Base-by-base conservation (phyloP, 2,888 invertebrate species). In the Augochlorella aurata region DNA sequence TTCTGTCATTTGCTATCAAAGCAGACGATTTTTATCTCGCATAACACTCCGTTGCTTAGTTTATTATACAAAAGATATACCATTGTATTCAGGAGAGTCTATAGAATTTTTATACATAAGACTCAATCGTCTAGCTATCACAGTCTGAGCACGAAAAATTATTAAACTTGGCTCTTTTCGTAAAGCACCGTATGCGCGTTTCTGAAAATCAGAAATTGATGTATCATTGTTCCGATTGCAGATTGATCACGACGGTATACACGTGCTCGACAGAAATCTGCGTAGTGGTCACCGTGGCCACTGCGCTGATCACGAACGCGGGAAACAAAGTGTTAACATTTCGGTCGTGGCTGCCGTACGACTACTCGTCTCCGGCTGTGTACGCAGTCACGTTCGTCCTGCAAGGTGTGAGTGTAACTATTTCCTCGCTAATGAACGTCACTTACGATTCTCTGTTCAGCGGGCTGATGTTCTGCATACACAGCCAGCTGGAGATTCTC, bases 391-490 rank as follows among this genome's bases (percentile, higher is more conserved):
- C 58, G 1, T 58, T 24, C 16, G 7, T 58, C 14, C 58, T 24
- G 7, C 58, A 58, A 58, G 24, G 2, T 0, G 24, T 24, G 16
- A 24, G 24, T 14, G 58, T 58, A 16, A 58, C 24, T 1, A 58
- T 58, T 5, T 58, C 58, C 24, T 24, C 61, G 29, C 61, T 24
- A 24, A 29, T 61, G 61, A 29, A 61, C 61, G 61, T 61, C 29
- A 16, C 61, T 14, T 61, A 61, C 29, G 61, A 61, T 24, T 16
- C 61, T 29, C 61, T 61, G 29, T 61, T 61, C 61, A 61, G 61
- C 16, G 61, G 61, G 8, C 16, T 61, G 24, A 61, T 61, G 61
- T 61, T 61, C 61, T 61, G 61, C 29, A 29, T 61, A 61, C 10
- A 61, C 61, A 61, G 61, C 16, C 61, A 61, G 16, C 61, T 61